phyloP scores from a whole-genome alignment of 2,797 vertebrate species.

The Anolis apletophallus region DNA sequence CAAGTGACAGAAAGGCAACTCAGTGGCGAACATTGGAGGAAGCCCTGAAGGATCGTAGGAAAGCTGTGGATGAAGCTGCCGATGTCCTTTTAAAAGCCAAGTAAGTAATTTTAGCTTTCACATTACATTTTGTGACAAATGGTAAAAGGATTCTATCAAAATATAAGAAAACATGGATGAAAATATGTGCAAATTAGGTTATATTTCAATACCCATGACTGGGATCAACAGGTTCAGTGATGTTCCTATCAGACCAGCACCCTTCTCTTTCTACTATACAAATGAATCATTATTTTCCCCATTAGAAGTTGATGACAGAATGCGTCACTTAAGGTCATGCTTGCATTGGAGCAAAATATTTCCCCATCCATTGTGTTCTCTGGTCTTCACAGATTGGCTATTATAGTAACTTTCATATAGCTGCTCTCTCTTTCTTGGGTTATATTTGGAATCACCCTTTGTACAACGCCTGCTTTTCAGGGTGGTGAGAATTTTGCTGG shows the following conservation, averaged over 20 bases:
- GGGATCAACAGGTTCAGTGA: too few species aligned
- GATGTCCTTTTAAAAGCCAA: slow-evolving; percentile 89
- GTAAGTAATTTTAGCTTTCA: slow-evolving; percentile 77
- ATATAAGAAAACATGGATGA: background rate
- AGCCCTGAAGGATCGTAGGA: slow-evolving; percentile 84
- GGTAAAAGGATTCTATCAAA: background rate
- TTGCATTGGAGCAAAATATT: background rate
- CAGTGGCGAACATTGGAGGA: slow-evolving; percentile 94
- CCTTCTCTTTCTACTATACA: background rate
- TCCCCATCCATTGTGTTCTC: background rate
- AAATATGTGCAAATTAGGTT: background rate
- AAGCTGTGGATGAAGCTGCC: slow-evolving; percentile 86
- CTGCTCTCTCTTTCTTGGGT: background rate
- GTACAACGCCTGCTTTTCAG: background rate
- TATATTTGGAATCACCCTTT: background rate
- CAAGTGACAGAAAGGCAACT: slow-evolving; percentile 84
- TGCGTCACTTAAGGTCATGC: background rate
- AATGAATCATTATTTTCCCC: background rate
- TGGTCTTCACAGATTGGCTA: background rate
- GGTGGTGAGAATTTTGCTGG: background rate
- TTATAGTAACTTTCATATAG: background rate
- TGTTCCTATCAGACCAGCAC: background rate
- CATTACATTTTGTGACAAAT: slow-evolving; percentile 10
- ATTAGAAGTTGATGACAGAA: background rate
- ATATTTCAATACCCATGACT: background rate